These are phyloP conservation scores for Ips nitidus DNA, from an alignment of 1,140 invertebrate species.

Conservation along the genomic window DNA sequence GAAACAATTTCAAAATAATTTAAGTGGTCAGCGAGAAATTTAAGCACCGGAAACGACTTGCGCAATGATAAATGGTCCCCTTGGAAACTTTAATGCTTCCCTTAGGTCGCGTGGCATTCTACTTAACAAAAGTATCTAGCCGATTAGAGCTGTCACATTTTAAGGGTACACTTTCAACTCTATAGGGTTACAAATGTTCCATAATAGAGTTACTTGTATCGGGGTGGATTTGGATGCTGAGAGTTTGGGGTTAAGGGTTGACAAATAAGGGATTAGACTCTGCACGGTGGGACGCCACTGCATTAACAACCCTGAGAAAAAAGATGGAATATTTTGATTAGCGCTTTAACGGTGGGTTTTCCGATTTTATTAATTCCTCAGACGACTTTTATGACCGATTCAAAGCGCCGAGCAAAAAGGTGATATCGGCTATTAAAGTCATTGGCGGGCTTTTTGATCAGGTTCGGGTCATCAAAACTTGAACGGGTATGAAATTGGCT, in stretches of 20 bases:
- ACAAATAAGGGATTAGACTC: constrained; percentile 12
- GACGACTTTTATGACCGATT: constrained; percentile 14
- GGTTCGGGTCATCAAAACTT: too few relatives aligned
- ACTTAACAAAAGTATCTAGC: constrained; percentile 21
- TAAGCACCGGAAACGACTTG: constrained; percentile 1
- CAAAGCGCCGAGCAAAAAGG: constrained; percentile 5
- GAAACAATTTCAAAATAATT: too few relatives aligned
- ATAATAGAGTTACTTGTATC: constrained; percentile 6
- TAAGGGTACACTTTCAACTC: constrained; percentile 4
- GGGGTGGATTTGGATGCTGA: constrained; percentile 5
- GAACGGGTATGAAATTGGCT: background rate
- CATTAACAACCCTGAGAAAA: background rate
- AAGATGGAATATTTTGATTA: constrained; percentile 6
- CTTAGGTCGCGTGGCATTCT: constrained; percentile 2
- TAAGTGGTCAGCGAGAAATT: too few relatives aligned
- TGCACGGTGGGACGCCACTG: background rate
- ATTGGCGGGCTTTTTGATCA: background rate
- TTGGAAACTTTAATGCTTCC: constrained; percentile 14
- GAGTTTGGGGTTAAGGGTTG: constrained; percentile 10
- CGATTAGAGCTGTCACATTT: constrained; percentile 12
- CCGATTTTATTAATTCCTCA: constrained; percentile 12
- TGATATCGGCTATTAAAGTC: constrained; percentile 4
- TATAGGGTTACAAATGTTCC: constrained; percentile 22
- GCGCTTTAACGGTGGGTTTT: constrained; percentile 5
- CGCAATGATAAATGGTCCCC: constrained; percentile 5